A percentile compares a stretch with the other conserved stretches of the same genome.
Evolutionary conservation across 23 tunicate species (phyloP).

Genomic region (Styela clava): DNA sequence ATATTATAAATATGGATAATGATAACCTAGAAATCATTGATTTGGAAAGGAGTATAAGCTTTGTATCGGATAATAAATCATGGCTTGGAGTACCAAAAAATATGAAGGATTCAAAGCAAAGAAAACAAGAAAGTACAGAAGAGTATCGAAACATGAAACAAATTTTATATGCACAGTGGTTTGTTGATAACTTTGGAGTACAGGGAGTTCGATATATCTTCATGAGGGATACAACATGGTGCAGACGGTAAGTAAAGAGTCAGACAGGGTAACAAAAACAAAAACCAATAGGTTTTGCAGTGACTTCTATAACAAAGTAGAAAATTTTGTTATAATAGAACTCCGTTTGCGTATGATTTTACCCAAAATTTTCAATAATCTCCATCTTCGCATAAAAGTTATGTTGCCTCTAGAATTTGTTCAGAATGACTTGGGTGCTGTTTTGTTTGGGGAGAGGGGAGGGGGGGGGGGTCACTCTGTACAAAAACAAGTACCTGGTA

Average conservation of each 20-base stretch:
- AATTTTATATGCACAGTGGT: constrained; percentile 19
- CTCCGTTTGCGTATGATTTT: no score
- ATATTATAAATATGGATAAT: background rate
- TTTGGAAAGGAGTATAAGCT: background rate
- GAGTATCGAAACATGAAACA: constrained; percentile 21
- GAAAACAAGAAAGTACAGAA: constrained; percentile 6
- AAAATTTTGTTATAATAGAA: no score
- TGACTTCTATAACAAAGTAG: no score
- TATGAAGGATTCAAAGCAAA: background rate
- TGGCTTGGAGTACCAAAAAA: background rate
- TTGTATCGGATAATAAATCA: background rate
- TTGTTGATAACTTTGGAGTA: constrained; percentile 53
- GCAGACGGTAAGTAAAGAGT: constrained; percentile 37
- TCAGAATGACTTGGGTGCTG: no score
- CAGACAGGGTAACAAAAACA: no score
- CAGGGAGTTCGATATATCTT: constrained; percentile 66
- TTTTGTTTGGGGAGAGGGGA: no score
- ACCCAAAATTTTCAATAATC: no score
- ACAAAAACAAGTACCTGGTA: no score
- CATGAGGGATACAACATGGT: constrained; percentile 35
- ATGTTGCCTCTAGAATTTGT: no score
- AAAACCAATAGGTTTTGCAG: no score
- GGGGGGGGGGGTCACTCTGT: no score
- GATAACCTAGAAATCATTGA: background rate
- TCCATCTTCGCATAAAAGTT: no score